A percentile compares a stretch with the other conserved stretches of the same genome.
phyloP scores from a whole-genome alignment of 2,113 vertebrate species.

The Pituophis catenifer region DNA sequence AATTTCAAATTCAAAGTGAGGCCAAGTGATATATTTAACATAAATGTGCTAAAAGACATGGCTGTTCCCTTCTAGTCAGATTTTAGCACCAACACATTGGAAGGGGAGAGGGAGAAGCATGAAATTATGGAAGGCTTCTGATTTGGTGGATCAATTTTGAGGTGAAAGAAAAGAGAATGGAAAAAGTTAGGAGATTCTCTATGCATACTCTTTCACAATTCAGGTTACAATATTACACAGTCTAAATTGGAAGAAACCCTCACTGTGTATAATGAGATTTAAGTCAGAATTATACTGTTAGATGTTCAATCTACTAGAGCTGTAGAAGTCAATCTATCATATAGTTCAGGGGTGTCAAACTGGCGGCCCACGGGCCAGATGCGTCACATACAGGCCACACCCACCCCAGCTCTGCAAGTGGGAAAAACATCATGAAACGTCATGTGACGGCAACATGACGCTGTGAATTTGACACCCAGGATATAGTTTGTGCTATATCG shows the following conservation, averaged over 20 bases:
- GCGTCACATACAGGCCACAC: too few species aligned
- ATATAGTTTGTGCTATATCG: not conserved
- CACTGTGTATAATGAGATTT: not conserved
- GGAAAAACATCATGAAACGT: too few species aligned
- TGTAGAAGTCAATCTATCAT: not conserved
- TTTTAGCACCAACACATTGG: not conserved
- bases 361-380: too few species aligned
- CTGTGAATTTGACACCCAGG: too few species aligned
- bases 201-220: not conserved
- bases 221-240: not conserved
- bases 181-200: not conserved
- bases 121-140: not conserved
- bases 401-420: too few species aligned
- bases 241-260: not conserved
- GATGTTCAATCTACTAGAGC: not conserved
- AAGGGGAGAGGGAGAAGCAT: not conserved
- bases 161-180: not conserved
- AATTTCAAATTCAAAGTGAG: not conserved
- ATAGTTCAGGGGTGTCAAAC: not conserved
- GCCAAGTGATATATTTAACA: not conserved
- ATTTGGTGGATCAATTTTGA: not conserved
- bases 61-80: not conserved
- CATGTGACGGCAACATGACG: too few species aligned
- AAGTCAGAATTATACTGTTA: not conserved
- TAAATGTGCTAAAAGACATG: not conserved